Conservation (phyloP, 2,113 vertebrate species). For the Embiotoca jacksoni region DNA sequence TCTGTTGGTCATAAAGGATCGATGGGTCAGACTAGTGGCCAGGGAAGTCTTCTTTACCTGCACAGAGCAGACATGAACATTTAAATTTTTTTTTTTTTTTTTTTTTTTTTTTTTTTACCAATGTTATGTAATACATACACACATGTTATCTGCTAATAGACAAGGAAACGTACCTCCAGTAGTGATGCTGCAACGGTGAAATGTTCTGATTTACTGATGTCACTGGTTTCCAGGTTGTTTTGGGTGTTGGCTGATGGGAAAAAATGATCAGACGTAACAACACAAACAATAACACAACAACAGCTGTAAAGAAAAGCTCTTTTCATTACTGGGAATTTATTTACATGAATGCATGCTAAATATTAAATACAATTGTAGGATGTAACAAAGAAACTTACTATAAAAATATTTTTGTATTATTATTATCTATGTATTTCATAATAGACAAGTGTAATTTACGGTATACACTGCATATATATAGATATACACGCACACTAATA, state of each 20-base stretch:
- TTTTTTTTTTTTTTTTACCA: too few relatives aligned
- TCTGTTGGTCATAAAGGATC: constrained; percentile 88
- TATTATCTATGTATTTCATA: too few relatives aligned
- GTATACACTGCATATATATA: background rate
- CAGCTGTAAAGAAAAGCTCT: background rate
- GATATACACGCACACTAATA: too few relatives aligned
- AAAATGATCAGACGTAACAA: constrained; percentile 12
- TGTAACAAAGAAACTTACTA: background rate
- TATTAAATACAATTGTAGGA: background rate
- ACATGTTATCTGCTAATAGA: background rate
- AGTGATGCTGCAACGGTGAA: constrained; percentile 84
- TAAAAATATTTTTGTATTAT: background rate
- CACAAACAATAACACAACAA: background rate
- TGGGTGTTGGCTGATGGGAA: constrained; percentile 82
- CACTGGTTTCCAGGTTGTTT: constrained; percentile 91
- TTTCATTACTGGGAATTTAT: background rate
- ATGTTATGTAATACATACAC: background rate
- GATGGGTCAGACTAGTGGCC: constrained; percentile 86
- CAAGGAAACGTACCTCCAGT: constrained; percentile 82
- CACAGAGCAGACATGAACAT: background rate
- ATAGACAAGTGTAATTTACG: background rate
- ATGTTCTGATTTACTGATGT: constrained; percentile 85
- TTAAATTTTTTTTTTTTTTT: too few relatives aligned
- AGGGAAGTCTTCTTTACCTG: constrained; percentile 88
- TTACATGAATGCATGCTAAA: background rate